A percentile compares a stretch with the other conserved stretches of the same genome.
These are phyloP conservation scores for Pterocles gutturalis DNA, from an alignment of 2,113 vertebrate species.

Conservation along the genomic window DNA sequence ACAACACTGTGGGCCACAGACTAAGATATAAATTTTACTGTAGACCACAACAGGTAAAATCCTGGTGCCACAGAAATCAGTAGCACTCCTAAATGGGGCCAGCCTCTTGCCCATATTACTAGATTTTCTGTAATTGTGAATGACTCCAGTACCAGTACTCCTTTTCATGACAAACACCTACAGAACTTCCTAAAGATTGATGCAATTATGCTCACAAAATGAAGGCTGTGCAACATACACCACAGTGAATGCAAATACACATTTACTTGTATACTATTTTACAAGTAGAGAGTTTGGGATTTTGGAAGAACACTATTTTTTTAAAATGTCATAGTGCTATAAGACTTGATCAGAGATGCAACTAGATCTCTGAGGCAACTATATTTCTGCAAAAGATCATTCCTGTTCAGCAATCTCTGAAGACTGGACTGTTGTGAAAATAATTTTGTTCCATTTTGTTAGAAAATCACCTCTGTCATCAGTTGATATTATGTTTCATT, in stretches of 20 bases:
- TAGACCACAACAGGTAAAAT: background rate
- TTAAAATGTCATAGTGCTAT: background rate
- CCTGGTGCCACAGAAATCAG: background rate
- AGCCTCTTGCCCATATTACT: background rate
- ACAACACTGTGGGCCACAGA: background rate
- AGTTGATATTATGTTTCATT: background rate
- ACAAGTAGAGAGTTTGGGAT: background rate
- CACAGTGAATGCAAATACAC: background rate
- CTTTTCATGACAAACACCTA: background rate
- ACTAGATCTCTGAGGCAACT: background rate
- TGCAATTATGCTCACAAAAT: background rate
- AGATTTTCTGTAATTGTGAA: background rate
- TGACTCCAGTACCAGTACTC: background rate
- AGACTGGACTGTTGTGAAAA: background rate
- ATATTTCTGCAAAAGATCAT: background rate
- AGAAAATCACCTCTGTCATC: background rate
- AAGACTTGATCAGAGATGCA: background rate
- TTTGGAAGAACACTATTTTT: background rate
- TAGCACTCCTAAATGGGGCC: background rate
- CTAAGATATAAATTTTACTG: background rate
- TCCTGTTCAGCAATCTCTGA: background rate
- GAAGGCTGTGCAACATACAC: background rate
- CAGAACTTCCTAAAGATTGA: background rate
- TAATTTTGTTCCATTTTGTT: background rate
- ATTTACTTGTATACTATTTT: background rate